Evolutionary conservation across 2,113 vertebrate species (phyloP).

Genomic region (Nibea coibor): DNA sequence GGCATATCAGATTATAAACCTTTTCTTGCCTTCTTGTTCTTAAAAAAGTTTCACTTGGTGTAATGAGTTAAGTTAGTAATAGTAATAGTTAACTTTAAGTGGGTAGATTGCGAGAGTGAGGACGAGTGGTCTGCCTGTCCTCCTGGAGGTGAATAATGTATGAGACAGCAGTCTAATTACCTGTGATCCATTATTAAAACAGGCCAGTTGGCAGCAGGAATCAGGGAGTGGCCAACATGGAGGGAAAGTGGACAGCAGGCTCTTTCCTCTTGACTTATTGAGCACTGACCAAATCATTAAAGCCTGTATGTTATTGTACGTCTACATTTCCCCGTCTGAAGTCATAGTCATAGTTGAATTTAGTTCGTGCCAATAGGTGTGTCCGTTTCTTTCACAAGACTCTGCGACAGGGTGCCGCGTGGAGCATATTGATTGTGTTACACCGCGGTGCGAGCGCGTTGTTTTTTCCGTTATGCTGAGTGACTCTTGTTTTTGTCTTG

Average conservation of each 20-base stretch:
- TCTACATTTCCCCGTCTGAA: conserved; percentile 1
- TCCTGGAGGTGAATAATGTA: conserved; percentile 75
- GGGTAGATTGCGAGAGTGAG: conserved; percentile 39
- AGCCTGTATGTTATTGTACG: background rate
- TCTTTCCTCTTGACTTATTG: conserved; percentile 15
- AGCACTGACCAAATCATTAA: background rate
- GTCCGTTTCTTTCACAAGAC: conserved; percentile 26
- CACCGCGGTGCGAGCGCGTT: conserved; percentile 8
- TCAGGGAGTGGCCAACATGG: conserved; percentile 43
- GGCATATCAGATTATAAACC: background rate
- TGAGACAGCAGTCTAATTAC: conserved; percentile 74
- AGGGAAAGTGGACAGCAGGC: conserved; percentile 34
- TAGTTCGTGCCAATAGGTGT: conserved; percentile 3
- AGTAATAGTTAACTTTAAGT: conserved; percentile 23
- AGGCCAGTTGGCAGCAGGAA: conserved; percentile 59
- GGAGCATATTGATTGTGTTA: conserved; percentile 31
- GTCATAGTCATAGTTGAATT: background rate
- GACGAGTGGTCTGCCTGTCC: conserved; percentile 58
- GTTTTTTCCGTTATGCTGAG: conserved; percentile 41
- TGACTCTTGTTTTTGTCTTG: conserved; percentile 46
- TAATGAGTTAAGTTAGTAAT: conserved; percentile 2
- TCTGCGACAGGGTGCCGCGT: background rate
- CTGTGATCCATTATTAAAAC: conserved; percentile 82
- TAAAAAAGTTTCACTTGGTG: conserved; percentile 1
- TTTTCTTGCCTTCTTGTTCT: conserved; percentile 16